A percentile compares a stretch with the other conserved stretches of the same genome.
phyloP scores from a whole-genome alignment of 1,140 invertebrate species.

The Drosophila nasuta region DNA sequence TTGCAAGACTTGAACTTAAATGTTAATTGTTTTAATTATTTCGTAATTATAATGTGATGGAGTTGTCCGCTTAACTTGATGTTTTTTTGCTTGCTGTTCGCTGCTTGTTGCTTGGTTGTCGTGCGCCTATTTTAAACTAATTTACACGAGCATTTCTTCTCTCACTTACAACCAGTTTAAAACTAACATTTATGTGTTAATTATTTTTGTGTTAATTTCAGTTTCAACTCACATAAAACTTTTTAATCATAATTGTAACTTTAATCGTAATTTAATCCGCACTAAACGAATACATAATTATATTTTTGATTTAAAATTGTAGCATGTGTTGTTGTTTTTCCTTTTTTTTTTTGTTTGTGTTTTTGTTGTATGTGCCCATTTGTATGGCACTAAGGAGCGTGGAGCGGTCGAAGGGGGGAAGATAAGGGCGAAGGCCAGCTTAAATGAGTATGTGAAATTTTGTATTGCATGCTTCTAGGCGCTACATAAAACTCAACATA shows the following conservation, averaged over 20 bases:
- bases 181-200: slow-evolving; percentile 62
- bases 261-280: slow-evolving; percentile 29
- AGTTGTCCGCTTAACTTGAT: slow-evolving; percentile 30
- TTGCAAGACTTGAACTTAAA: slow-evolving; percentile 68
- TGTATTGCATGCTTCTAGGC: slow-evolving; percentile 41
- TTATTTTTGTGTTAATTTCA: slow-evolving; percentile 38
- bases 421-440: not conserved
- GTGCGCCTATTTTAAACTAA: slow-evolving; percentile 59
- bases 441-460: slow-evolving; percentile 5
- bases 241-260: slow-evolving; percentile 30
- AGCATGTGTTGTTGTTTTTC: not conserved
- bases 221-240: slow-evolving; percentile 37
- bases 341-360: slow-evolving; percentile 5
- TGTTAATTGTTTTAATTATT: slow-evolving; percentile 58
- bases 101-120: slow-evolving; percentile 7
- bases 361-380: slow-evolving; percentile 18
- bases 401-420: not conserved
- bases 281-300: slow-evolving; percentile 28
- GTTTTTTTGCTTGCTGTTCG: not conserved
- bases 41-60: slow-evolving; percentile 60
- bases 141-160: slow-evolving; percentile 65
- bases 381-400: slow-evolving; percentile 40
- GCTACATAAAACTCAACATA: not conserved
- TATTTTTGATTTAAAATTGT: slow-evolving; percentile 42
- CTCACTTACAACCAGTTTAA: slow-evolving; percentile 77